Percentiles rank a stretch among this genome's conserved stretches.
Evolutionary conservation across 1,140 invertebrate species (phyloP).

Genomic region (Cotesia vestalis): DNA sequence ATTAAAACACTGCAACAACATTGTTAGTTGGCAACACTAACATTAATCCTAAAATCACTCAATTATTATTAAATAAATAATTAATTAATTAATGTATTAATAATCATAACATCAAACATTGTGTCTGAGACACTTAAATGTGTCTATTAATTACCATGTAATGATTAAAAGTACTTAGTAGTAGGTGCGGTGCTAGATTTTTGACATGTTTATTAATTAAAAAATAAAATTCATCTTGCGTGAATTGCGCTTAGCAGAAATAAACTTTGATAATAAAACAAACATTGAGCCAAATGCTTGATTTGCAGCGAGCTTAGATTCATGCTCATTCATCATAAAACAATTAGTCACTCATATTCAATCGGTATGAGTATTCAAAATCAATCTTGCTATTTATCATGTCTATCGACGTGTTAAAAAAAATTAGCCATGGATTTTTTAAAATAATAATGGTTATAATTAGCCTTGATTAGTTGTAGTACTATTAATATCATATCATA

Average conservation of each 20-base stretch:
- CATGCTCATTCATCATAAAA: background rate
- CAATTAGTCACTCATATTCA: background rate
- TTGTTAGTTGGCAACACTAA: slow-evolving; percentile 65
- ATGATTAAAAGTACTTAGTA: background rate
- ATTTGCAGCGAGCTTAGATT: background rate
- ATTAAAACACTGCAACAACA: slow-evolving; percentile 56
- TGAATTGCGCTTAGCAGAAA: no score
- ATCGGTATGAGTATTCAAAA: no score
- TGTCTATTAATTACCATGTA: slow-evolving; percentile 18
- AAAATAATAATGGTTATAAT: background rate
- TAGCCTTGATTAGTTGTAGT: background rate
- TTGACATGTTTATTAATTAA: no score
- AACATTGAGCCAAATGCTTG: no score
- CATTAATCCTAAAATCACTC: slow-evolving; percentile 65
- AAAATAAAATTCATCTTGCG: no score
- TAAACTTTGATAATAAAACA: no score
- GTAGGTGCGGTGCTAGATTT: no score
- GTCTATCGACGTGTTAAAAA: background rate
- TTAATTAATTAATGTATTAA: background rate
- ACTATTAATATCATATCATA: background rate
- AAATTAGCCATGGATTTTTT: slow-evolving; percentile 30
- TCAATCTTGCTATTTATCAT: no score
- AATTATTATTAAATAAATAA: slow-evolving; percentile 60
- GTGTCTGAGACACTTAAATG: no score
- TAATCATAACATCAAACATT: no score